Percentiles rank a stretch among this genome's conserved stretches.
phyloP scores from a whole-genome alignment of 35 echinoderm and acorn worm species.

The Heliocidaris erythrogramma region DNA sequence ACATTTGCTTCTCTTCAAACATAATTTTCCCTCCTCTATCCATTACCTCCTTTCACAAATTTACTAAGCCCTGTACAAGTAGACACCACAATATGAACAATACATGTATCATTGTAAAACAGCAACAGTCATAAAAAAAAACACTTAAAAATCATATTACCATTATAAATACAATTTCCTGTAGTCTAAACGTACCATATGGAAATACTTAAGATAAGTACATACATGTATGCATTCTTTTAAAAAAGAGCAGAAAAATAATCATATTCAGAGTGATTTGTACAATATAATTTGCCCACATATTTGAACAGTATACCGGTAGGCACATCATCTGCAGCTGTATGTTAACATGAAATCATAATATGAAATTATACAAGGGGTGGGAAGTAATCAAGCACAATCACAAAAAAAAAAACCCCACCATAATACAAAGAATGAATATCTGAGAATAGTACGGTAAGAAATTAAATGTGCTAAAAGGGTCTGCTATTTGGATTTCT shows the following conservation, averaged over 20 bases:
- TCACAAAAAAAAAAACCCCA: too few relatives aligned
- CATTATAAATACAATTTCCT: too few relatives aligned
- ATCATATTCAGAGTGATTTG: neutral
- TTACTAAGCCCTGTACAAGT: neutral
- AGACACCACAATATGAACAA: neutral
- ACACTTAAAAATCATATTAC: neutral
- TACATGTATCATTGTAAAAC: neutral
- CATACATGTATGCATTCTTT: neutral
- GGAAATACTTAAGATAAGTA: neutral
- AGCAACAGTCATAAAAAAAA: neutral
- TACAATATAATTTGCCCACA: neutral
- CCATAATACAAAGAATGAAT: neutral
- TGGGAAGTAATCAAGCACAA: neutral
- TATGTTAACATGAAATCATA: neutral
- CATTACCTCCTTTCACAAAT: neutral
- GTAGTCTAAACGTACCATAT: too few relatives aligned
- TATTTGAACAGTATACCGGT: neutral
- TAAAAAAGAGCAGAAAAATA: neutral
- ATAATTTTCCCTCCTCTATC: neutral
- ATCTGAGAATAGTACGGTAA: neutral
- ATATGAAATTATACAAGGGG: neutral
- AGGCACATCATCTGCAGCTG: slow-evolving; percentile 8
- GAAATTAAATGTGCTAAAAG: neutral
- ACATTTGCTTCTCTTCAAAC: too few relatives aligned
- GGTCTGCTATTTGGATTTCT: neutral